These are phyloP conservation scores for Cataglyphis livida DNA, from an alignment of 2,888 invertebrate species.

Conservation along the genomic window DNA sequence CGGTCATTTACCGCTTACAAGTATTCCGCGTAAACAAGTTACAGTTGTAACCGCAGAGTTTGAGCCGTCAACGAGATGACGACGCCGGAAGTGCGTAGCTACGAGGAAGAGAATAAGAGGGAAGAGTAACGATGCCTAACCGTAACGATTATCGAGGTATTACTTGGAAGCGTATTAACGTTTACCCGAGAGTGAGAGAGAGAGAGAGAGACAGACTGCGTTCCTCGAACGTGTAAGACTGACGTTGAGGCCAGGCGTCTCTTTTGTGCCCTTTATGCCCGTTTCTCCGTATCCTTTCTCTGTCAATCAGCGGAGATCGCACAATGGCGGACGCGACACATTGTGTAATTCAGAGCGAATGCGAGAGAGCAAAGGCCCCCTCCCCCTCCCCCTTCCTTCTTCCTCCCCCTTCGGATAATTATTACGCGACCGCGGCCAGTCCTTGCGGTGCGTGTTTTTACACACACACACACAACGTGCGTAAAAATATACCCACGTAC, in stretches of 20 bases:
- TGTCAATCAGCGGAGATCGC: slow-evolving; percentile 62
- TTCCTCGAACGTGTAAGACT: slow-evolving; percentile 30
- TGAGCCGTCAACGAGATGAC: neutral
- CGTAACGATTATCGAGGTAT: slow-evolving; percentile 15
- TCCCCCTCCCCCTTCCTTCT: neutral
- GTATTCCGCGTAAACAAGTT: neutral
- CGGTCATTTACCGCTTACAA: neutral
- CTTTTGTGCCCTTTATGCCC: slow-evolving; percentile 55
- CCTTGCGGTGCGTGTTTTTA: slow-evolving; percentile 28
- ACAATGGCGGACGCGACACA: slow-evolving; percentile 69
- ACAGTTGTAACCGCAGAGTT: slow-evolving; percentile 23
- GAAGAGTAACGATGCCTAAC: neutral
- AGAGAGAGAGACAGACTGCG: neutral
- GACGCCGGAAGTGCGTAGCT: neutral
- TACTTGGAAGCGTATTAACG: slow-evolving; percentile 34
- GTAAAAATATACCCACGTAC: neutral
- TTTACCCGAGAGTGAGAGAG: neutral
- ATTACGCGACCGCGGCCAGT: slow-evolving; percentile 52
- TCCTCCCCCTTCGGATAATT: slow-evolving; percentile 36
- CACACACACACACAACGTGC: neutral
- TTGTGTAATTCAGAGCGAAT: slow-evolving; percentile 73
- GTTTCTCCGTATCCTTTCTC: slow-evolving; percentile 69
- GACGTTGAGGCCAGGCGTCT: slow-evolving; percentile 30
- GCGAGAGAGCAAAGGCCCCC: slow-evolving; percentile 16
- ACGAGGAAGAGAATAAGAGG: neutral